phyloP scores from a whole-genome alignment of 2,888 invertebrate species.

The Drosophila subsilvestris region DNA sequence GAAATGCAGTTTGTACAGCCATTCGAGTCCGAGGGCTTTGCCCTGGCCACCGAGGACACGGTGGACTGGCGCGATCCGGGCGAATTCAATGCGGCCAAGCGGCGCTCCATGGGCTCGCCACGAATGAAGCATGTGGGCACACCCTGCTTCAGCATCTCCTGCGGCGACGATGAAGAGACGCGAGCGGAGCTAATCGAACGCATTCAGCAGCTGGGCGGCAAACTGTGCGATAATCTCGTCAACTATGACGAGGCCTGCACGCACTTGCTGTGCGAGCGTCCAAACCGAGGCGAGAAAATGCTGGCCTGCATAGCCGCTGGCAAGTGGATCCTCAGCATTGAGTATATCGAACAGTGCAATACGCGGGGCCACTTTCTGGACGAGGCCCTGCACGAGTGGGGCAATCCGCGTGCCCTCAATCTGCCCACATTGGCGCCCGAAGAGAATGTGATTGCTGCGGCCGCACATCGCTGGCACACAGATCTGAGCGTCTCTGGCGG shows the following conservation, averaged over 20 bases:
- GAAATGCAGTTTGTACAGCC: slow-evolving; percentile 77
- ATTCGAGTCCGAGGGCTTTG: slow-evolving; percentile 81
- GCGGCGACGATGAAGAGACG: slow-evolving; percentile 74
- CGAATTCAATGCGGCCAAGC: slow-evolving; percentile 72
- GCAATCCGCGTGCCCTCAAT: slow-evolving; percentile 88
- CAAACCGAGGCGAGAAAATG: slow-evolving; percentile 93
- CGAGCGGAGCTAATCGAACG: slow-evolving; percentile 72
- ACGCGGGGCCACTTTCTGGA: slow-evolving; percentile 79
- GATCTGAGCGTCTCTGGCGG: slow-evolving; percentile 75
- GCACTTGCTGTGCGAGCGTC: slow-evolving; percentile 91
- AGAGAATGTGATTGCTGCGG: slow-evolving; percentile 86
- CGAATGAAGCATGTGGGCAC: slow-evolving; percentile 76
- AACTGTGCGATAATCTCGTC: slow-evolving; percentile 79
- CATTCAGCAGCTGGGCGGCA: slow-evolving; percentile 74
- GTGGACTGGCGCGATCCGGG: slow-evolving; percentile 90
- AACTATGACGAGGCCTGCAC: slow-evolving; percentile 88
- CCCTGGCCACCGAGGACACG: slow-evolving; percentile 85
- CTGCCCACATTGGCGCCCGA: slow-evolving; percentile 84
- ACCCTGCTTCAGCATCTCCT: slow-evolving; percentile 83
- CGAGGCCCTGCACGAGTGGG: slow-evolving; percentile 94
- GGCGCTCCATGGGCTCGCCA: slow-evolving; percentile 58
- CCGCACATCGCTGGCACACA: slow-evolving; percentile 89
- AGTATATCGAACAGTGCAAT: slow-evolving; percentile 89
- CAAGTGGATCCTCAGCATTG: slow-evolving; percentile 93
- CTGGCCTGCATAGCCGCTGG: slow-evolving; percentile 94